These are phyloP conservation scores for Gallinago undulata DNA, from an alignment of 2,113 vertebrate genomes.

Conservation along the genomic window DNA sequence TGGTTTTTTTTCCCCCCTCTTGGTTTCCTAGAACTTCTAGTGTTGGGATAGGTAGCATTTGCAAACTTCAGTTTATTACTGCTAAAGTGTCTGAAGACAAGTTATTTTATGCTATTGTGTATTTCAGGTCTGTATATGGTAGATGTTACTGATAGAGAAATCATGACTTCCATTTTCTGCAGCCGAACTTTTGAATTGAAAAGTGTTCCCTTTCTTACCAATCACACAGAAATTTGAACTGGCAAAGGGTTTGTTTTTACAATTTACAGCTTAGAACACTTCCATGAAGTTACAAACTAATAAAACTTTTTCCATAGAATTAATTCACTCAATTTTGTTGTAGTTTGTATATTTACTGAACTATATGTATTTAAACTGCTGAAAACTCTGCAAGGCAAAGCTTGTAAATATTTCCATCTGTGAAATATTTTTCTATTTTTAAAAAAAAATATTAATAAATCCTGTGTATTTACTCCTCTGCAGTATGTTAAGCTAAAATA, in stretches of 20 bases:
- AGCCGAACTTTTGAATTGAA: background rate
- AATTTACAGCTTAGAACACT: background rate
- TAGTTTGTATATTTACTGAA: background rate
- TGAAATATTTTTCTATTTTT: background rate
- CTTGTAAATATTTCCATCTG: background rate
- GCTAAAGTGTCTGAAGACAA: background rate
- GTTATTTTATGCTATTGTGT: background rate
- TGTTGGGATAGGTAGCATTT: background rate
- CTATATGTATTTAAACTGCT: background rate
- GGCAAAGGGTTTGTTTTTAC: background rate
- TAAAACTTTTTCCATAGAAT: background rate
- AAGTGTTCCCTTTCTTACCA: background rate
- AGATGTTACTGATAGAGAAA: background rate
- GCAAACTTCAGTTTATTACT: background rate
- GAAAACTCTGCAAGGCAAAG: background rate
- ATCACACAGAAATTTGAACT: background rate
- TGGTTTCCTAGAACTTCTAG: background rate
- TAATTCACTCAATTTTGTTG: background rate
- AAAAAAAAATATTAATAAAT: background rate
- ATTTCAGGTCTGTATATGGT: background rate
- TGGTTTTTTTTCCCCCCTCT: accelerated
- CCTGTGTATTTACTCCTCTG: background rate
- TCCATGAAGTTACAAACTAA: background rate
- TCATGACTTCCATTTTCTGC: background rate
- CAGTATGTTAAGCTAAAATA: background rate